Evolutionary conservation across 1,140 invertebrate genomes (phyloP), one percentile per base, ranked within the genome.

Genomic region (Heliconius congener): DNA sequence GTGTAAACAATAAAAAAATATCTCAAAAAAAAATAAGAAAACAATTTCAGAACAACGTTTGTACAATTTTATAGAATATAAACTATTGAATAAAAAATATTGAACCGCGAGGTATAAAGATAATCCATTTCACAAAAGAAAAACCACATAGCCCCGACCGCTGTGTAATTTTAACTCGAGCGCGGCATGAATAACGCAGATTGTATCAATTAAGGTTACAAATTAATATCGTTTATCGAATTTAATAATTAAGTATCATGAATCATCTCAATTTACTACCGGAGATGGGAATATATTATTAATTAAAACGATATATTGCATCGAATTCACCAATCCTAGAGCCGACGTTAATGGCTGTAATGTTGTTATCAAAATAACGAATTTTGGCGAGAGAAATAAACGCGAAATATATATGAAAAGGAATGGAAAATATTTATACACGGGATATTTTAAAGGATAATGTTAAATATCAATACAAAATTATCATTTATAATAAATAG

Each of bases 141-240:
- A 72, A 72, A 72, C 71, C 46, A 52, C 60, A 73, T 27, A 75
- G 52, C 37, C 27, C 37, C 60, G 27, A 78, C 60, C 60, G 27
- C 60, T 66, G 39, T 71, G 46, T 71, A 78, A 78, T 72, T 81
- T 74, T 46, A 78, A 73, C 76, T 74, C 55, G 73, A 19, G 23
- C 72, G 27, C n/a, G 23, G 11, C 73, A 73, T 76, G 50, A 78
- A 78, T 70, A 78, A 76, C n/a, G n/a, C 50, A 74, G 57, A 81
- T 77, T 74, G 57, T 77, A 79, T 74, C 75, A 82, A 79, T 82
- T 82, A 82, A 82, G 71, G 79, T 78, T 73, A 78, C 81, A 78
- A 82, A 82, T 82, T 82, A 80, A 82, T 80, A 78, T 82, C 76
- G 81, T 70, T 82, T 80, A 80, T 78, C 76, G 78, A 80, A 77